A percentile compares a stretch with the other conserved stretches of the same genome.
phyloP scores from a whole-genome alignment of 1,140 invertebrate species.

The Mycetomoellerius zeteki region DNA sequence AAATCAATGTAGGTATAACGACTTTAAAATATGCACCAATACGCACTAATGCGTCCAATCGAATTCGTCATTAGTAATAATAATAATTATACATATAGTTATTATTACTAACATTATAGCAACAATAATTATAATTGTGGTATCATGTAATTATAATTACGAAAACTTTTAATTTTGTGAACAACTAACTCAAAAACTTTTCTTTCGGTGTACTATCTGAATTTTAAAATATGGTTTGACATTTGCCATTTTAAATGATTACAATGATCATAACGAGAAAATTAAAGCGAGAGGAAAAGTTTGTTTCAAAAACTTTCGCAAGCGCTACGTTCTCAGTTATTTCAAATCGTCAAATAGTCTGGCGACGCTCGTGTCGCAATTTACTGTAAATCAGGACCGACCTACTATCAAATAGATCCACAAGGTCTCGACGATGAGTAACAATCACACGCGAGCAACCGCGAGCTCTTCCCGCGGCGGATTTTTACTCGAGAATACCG shows the following conservation, averaged over 20 bases:
- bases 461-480: slow-evolving; percentile 6
- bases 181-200: too few species aligned
- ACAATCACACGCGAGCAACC: slow-evolving; percentile 13
- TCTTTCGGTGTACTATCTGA: neutral
- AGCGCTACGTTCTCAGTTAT: neutral
- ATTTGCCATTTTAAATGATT: neutral
- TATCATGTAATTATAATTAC: too few species aligned
- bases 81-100: too few species aligned
- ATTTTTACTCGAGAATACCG: slow-evolving; percentile 4
- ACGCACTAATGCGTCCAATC: too few species aligned
- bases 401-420: slow-evolving; percentile 34
- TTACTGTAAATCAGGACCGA: slow-evolving; percentile 31
- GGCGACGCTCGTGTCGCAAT: slow-evolving; percentile 3
- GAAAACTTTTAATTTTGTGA: too few species aligned
- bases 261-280: neutral
- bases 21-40: too few species aligned
- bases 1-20: too few species aligned
- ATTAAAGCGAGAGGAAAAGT: neutral
- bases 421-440: slow-evolving; percentile 49
- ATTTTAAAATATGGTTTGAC: neutral
- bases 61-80: too few species aligned
- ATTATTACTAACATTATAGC: too few species aligned
- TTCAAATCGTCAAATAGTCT: neutral
- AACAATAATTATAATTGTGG: too few species aligned
- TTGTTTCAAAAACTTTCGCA: neutral